Evolutionary conservation across 2,113 vertebrate species (phyloP).

Genomic region (Paraplagusia blochii): DNA sequence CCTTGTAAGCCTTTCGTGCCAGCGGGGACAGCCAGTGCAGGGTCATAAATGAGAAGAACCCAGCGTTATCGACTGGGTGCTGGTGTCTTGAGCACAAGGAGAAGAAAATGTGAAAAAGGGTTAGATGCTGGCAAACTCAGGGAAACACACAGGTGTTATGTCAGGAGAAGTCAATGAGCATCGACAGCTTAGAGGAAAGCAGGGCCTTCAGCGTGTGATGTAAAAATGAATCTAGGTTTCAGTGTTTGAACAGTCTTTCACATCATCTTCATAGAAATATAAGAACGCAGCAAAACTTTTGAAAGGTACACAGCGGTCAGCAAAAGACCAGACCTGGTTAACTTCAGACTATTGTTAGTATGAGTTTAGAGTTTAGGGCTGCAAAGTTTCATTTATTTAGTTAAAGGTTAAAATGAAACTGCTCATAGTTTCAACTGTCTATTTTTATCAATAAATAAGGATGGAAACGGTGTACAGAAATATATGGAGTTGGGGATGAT

Average conservation of each 20-base stretch:
- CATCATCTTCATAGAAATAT: slow-evolving; percentile 68
- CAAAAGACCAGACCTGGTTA: slow-evolving; percentile 48
- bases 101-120: slow-evolving; percentile 31
- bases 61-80: slow-evolving; percentile 84
- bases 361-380: too few species aligned
- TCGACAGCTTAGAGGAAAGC: slow-evolving; percentile 26
- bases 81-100: slow-evolving; percentile 72
- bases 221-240: slow-evolving; percentile 52
- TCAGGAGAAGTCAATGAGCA: slow-evolving; percentile 13
- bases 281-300: slow-evolving; percentile 49
- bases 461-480: too few species aligned
- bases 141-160: slow-evolving; percentile 43
- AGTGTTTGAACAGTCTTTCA: slow-evolving; percentile 74
- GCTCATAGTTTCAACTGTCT: too few species aligned
- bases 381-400: too few species aligned
- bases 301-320: slow-evolving; percentile 63
- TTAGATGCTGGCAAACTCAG: slow-evolving; percentile 40
- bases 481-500: too few species aligned
- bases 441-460: too few species aligned
- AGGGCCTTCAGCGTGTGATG: slow-evolving; percentile 38
- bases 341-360: too few species aligned
- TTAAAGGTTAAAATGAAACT: too few species aligned
- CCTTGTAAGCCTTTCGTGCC: slow-evolving; percentile 73
- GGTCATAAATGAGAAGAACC: slow-evolving; percentile 83
- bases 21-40: slow-evolving; percentile 80